Base-by-base conservation (phyloP, 1,140 invertebrate genomes). In the Drosophila kurseongensis region DNA sequence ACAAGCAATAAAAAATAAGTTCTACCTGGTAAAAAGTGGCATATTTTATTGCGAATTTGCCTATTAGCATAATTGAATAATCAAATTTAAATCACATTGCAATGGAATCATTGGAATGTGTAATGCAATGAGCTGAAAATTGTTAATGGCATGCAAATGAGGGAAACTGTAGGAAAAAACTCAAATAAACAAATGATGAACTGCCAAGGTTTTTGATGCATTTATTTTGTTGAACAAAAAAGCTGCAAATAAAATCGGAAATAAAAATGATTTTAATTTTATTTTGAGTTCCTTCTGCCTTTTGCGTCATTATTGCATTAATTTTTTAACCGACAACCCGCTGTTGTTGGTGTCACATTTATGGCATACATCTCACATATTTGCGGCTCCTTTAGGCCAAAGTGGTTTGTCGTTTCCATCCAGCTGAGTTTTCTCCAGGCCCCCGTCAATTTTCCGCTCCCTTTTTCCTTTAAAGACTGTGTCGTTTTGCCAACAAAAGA, bases 331-430 rank as follows among this genome's bases (percentile, higher is more conserved):
- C 63, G 38, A 44, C 54, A 52, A 32, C 52, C 61, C 51, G 61
- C 73, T 63, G 56, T 54, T 66, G 27, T n/a, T 29, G 23, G 18
- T 41, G 36, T n/a, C 60, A 62, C 32, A 41, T 36, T 60, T 40
- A 52, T 65, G 56, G 18, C 44, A 35, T 40, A 59, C 56, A 74
- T 75, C 57, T 13, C 55, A 14, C 27, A 42, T 13, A 41, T 76
- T 55, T 76, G 72, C 71, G 80, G 80, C 47, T 68, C 42, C 60
- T 68, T 78, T 40, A 47, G 74, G 45, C 48, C 60, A 44, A 78
- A 78, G 60, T 75, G 68, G 68, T 23, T 54, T 42, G 48, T 66
- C 40, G 58, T 27, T 60, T 60, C 38, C 60, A 41, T 23, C 60
- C 55, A 57, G 60, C 60, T 60, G 55, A 41, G 38, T 35, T 60